Evolutionary conservation across 2,888 invertebrate species (phyloP).

Genomic region (Melolontha melolontha): DNA sequence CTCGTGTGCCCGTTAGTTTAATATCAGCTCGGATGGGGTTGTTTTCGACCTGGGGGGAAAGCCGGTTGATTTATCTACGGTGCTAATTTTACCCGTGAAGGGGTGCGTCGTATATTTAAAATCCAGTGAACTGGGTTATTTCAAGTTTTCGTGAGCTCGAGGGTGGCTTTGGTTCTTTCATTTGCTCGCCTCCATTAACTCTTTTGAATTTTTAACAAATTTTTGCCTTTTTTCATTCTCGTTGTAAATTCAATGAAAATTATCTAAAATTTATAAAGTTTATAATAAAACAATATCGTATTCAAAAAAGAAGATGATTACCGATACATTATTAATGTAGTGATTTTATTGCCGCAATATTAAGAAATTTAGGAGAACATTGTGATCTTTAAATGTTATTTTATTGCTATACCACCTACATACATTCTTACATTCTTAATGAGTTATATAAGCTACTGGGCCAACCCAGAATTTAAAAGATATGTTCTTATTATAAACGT

Average conservation of each 20-base stretch:
- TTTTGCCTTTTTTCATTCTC: slow-evolving; percentile 8
- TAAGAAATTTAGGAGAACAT: no score
- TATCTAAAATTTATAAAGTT: neutral
- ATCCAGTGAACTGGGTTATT: slow-evolving; percentile 44
- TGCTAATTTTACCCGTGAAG: slow-evolving; percentile 44
- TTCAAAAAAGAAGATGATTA: no score
- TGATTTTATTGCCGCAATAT: no score
- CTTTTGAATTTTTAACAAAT: slow-evolving; percentile 20
- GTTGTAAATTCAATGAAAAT: slow-evolving; percentile 5
- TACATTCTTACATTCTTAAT: no score
- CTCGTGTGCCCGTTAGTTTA: slow-evolving; percentile 27
- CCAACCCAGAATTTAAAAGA: no score
- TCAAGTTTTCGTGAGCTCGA: slow-evolving; percentile 39
- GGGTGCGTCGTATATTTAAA: slow-evolving; percentile 43
- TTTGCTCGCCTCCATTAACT: slow-evolving; percentile 18
- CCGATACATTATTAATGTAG: no score
- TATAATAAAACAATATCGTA: no score
- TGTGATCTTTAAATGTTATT: no score
- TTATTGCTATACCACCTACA: no score
- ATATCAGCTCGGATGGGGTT: slow-evolving; percentile 36
- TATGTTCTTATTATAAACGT: no score
- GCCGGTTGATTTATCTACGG: slow-evolving; percentile 43
- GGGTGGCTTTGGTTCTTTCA: slow-evolving; percentile 29
- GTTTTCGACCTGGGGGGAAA: slow-evolving; percentile 36
- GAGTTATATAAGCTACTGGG: no score